phyloP scores from a whole-genome alignment of 2,113 vertebrate species.

The Caranx melampygus region DNA sequence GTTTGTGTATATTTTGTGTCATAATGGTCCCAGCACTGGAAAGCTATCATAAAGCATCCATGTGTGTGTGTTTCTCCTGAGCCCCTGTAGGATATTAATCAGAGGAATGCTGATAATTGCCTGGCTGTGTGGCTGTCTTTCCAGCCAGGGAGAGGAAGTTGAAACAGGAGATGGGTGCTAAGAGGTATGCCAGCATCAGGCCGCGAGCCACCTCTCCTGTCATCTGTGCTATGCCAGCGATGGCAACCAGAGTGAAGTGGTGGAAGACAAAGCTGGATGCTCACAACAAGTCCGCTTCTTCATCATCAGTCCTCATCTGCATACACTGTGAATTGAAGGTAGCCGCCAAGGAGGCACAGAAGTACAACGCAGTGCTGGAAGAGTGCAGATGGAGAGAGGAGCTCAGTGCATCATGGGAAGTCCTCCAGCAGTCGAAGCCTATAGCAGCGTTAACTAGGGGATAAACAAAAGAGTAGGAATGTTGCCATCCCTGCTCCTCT shows the following conservation, averaged over 20 bases:
- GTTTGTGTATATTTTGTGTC: background rate
- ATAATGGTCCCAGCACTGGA: background rate
- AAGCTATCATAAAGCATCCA: background rate
- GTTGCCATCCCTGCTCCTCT: background rate
- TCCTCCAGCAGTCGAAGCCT: too few relatives aligned
- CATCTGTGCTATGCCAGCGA: constrained; percentile 60
- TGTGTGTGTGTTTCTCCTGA: background rate
- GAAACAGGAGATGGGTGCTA: constrained; percentile 68
- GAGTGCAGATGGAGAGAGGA: too few relatives aligned
- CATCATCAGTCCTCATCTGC: constrained; percentile 17
- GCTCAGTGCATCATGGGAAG: too few relatives aligned
- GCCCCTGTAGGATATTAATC: constrained; percentile 39
- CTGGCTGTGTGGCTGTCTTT: constrained; percentile 35
- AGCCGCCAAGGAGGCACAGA: too few relatives aligned
- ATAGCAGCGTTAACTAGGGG: background rate
- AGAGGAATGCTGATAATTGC: constrained; percentile 66
- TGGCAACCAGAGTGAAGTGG: constrained; percentile 46
- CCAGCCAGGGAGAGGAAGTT: constrained; percentile 54
- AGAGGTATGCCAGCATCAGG: constrained; percentile 61
- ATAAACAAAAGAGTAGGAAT: constrained; percentile 1
- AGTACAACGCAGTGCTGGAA: too few relatives aligned
- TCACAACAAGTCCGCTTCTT: too few relatives aligned
- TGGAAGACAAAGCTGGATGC: constrained; percentile 41
- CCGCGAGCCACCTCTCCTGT: constrained; percentile 60
- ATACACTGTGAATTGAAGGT: background rate